Evolutionary conservation across 2,113 vertebrate species (phyloP).

Genomic region (Tor tambroides): DNA sequence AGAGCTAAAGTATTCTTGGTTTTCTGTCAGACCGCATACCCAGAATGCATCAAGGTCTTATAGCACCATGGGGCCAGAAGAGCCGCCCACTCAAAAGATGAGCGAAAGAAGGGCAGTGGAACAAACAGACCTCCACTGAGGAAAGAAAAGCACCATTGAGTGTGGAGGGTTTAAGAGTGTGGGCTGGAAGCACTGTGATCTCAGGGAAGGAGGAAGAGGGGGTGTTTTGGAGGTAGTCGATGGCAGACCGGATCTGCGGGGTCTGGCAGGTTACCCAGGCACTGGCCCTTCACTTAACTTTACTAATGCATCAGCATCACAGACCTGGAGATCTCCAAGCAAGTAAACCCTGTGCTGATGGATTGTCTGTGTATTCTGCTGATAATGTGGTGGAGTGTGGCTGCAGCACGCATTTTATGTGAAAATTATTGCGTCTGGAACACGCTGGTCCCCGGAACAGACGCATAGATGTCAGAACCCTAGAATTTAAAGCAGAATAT

Average conservation of each 20-base stretch:
- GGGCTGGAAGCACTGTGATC: conserved; percentile 27
- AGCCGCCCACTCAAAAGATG: conserved; percentile 55
- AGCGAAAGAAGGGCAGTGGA: conserved; percentile 55
- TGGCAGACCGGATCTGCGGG: conserved; percentile 61
- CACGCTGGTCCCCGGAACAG: neutral
- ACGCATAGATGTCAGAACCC: conserved; percentile 17
- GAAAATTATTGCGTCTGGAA: conserved; percentile 27
- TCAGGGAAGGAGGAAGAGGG: conserved; percentile 12
- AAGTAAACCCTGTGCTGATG: conserved; percentile 5
- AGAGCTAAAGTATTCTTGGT: conserved; percentile 60
- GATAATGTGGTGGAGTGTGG: neutral
- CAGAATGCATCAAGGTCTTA: conserved; percentile 31
- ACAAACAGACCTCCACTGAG: conserved; percentile 58
- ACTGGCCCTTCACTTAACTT: conserved; percentile 40
- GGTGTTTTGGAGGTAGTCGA: conserved; percentile 72
- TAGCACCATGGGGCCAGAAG: conserved; percentile 79
- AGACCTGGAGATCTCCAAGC: conserved; percentile 14
- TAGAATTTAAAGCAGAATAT: conserved; percentile 28
- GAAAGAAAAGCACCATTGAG: conserved; percentile 63
- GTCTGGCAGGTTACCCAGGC: conserved; percentile 45
- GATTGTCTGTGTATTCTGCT: conserved; percentile 17
- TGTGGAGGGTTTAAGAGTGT: conserved; percentile 43
- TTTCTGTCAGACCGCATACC: conserved; percentile 55
- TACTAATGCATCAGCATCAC: neutral
- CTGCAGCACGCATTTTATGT: conserved; percentile 2